Conservation (phyloP, 1,140 invertebrate genomes). For the Penaeus chinensis region DNA sequence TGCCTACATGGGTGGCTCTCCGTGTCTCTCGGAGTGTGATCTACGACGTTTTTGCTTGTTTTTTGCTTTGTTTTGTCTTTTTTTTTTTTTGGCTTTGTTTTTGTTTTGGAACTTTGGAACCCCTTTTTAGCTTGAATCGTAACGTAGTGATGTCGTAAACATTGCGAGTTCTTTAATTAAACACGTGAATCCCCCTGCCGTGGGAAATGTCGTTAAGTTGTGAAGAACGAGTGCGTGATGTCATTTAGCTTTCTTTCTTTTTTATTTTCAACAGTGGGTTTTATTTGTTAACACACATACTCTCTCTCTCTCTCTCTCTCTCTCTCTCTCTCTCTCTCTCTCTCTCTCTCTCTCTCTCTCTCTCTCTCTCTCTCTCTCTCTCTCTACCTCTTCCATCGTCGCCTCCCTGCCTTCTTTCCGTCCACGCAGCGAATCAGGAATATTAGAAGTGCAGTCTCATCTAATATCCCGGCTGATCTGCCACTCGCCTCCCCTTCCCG, state of each 20-base stretch:
- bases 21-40: too few relatives aligned
- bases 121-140: background rate
- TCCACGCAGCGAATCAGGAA: background rate
- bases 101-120: background rate
- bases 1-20: too few relatives aligned
- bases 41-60: too few relatives aligned
- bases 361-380: background rate
- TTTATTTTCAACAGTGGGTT: background rate
- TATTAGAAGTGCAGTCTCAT: too few relatives aligned
- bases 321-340: background rate
- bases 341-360: background rate
- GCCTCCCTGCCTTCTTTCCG: background rate
- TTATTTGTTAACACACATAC: background rate
- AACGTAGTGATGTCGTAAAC: background rate
- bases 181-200: background rate
- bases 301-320: background rate
- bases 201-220: background rate
- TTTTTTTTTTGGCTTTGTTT: background rate
- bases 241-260: too few relatives aligned
- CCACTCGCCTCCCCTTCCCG: too few relatives aligned
- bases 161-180: conserved; percentile 22
- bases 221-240: background rate
- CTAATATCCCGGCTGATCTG: too few relatives aligned
- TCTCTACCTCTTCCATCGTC: background rate
- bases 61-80: background rate